Evolutionary conservation across 1,140 invertebrate genomes (phyloP), one percentile per base, ranked within the genome.

Genomic region (Scylla paramamosain): DNA sequence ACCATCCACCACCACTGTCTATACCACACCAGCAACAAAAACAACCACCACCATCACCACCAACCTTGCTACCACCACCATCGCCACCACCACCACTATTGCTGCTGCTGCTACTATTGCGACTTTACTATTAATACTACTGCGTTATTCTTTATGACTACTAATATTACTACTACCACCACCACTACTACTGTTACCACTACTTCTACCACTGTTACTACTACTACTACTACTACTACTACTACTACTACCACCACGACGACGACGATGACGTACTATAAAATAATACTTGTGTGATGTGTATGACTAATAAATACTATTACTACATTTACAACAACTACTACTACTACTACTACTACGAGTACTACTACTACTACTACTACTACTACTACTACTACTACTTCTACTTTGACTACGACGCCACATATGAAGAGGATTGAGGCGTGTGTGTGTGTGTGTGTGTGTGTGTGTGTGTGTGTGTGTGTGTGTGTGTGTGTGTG

Each of bases 321-420:
- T n/a, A n/a, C 67, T n/a, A 77, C 67, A 0, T 20, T n/a, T 77
- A 77, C 8, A 20, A n/a, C 67, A 16, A 77, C 67, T 77, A 77
- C 67, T 77, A 77, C 67, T 77, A 77, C 67, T 77, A 77, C 67
- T 77, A n/a, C 67, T 77, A 77, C 67, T 77, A 77, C n/a, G 8
- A 77, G 7, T 77, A 77, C 67, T 77, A 77, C 67, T 77, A 77
- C 67, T 77, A 77, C 67, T 7, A 77, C 67, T 77, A 77, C 67
- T n/a, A 77, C 67, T 77, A 7, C 20, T 77, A 77, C 67, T 77
- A 77, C 20, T 77, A 77, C 20, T 77, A 77, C 67, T n/a, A n/a
- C 67, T n/a, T 16, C 67, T 25, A 59, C 52, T 59, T 59, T 59
- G 20, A 12, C 20, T 59, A 59, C 52, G 10, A 59, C 67, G 67